These are phyloP conservation scores for Hetaerina titia DNA, from an alignment of 2,888 invertebrate genomes.

Conservation along the genomic window DNA sequence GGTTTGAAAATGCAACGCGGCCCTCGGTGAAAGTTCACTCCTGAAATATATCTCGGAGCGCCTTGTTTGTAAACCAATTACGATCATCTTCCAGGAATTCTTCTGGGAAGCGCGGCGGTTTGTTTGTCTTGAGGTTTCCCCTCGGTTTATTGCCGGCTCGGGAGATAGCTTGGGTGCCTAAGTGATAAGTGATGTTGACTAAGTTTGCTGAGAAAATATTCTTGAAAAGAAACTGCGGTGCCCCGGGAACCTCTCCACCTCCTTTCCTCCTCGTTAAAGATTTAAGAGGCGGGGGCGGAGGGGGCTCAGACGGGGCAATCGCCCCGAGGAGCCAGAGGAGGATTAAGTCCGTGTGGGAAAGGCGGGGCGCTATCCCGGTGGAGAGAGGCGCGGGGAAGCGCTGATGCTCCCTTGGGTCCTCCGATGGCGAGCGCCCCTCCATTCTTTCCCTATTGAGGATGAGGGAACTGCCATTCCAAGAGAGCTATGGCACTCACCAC, in stretches of 20 bases:
- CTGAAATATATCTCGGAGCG: constrained; percentile 29
- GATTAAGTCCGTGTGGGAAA: constrained; percentile 3
- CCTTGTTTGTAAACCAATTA: constrained; percentile 39
- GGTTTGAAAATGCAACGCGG: constrained; percentile 12
- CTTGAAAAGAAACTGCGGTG: constrained; percentile 14
- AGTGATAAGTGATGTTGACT: constrained; percentile 39
- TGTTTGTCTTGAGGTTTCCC: constrained; percentile 27
- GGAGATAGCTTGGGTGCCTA: constrained; percentile 21
- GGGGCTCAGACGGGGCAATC: not conserved
- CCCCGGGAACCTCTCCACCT: not conserved
- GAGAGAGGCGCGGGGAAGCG: not conserved
- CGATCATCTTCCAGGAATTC: constrained; percentile 35
- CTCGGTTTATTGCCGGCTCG: constrained; percentile 35
- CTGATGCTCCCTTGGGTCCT: too few relatives aligned
- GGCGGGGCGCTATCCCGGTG: not conserved
- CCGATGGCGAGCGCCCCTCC: not conserved
- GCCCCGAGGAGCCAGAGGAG: not conserved
- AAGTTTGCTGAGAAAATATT: constrained; percentile 35
- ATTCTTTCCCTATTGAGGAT: not conserved
- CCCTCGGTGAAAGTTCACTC: not conserved
- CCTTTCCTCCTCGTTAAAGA: constrained; percentile 10
- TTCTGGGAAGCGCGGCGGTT: not conserved
- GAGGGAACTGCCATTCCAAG: not conserved
- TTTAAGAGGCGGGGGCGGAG: not conserved
- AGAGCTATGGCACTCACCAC: not conserved